Conservation (phyloP, 92 coral and sea anemone species). For the Palythoa grandis region DNA sequence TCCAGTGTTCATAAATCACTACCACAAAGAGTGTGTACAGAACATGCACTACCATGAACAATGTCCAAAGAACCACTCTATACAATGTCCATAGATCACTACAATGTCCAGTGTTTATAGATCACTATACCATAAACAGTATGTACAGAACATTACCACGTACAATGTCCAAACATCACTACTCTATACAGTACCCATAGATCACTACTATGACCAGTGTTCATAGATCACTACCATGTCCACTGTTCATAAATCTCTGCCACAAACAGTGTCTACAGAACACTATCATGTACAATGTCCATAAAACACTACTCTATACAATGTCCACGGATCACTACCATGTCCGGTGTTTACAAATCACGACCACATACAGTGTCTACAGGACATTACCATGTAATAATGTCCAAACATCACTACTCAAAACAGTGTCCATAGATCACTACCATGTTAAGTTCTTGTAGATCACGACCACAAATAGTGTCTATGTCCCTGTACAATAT, state of each 20-base stretch:
- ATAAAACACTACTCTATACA: too few relatives aligned
- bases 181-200: neutral
- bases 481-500: neutral
- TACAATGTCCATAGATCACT: neutral
- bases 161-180: neutral
- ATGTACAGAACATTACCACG: neutral
- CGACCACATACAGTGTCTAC: too few relatives aligned
- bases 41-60: neutral
- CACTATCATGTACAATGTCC: too few relatives aligned
- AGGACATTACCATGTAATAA: too few relatives aligned
- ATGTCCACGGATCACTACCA: neutral
- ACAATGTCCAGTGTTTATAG: neutral
- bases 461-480: too few relatives aligned
- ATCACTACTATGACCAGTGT: neutral
- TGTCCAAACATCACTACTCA: too few relatives aligned
- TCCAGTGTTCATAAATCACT: neutral
- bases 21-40: neutral
- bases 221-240: neutral
- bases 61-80: neutral
- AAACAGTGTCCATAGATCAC: too few relatives aligned
- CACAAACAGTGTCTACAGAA: neutral
- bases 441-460: too few relatives aligned
- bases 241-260: neutral
- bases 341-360: neutral
- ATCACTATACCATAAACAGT: too few relatives aligned